phyloP scores from a whole-genome alignment of 2,888 invertebrate species.

The Epsilonema sp. region DNA sequence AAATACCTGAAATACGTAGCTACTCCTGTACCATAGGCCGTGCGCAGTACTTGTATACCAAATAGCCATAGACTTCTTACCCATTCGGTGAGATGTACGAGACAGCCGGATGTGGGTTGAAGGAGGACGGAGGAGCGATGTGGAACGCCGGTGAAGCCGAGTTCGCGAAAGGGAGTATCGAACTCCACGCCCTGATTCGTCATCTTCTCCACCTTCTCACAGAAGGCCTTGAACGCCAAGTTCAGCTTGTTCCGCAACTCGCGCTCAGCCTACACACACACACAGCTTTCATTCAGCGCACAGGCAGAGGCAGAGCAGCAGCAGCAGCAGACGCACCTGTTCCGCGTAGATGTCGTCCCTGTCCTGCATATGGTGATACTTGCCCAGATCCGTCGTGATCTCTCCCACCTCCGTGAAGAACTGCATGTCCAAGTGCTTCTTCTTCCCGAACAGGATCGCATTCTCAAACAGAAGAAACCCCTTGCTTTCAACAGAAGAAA shows the following conservation, averaged over 20 bases:
- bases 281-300: background rate
- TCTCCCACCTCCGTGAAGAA: constrained; percentile 99
- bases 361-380: constrained; percentile 99
- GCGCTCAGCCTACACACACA: constrained; percentile 50
- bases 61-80: constrained; percentile 30
- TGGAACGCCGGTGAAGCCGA: constrained; percentile 93
- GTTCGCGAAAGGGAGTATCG: constrained; percentile 90
- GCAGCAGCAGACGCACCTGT: too few species aligned
- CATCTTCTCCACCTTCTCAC: constrained; percentile 81
- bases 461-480: constrained; percentile 41
- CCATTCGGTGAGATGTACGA: constrained; percentile 94
- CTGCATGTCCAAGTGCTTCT: constrained; percentile 95
- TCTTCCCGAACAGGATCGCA: constrained; percentile 98
- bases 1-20: too few species aligned
- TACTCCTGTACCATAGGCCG: too few species aligned
- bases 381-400: constrained; percentile 95
- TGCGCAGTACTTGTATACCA: background rate
- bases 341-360: constrained; percentile 94
- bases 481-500: too few species aligned
- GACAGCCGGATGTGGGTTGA: constrained; percentile 90
- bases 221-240: constrained; percentile 91
- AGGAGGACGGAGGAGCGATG: constrained; percentile 72
- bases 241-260: constrained; percentile 88
- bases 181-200: constrained; percentile 95
- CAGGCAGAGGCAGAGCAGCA: too few species aligned